Conservation (phyloP, 1,140 invertebrate species). For the Metaphire vulgaris region DNA sequence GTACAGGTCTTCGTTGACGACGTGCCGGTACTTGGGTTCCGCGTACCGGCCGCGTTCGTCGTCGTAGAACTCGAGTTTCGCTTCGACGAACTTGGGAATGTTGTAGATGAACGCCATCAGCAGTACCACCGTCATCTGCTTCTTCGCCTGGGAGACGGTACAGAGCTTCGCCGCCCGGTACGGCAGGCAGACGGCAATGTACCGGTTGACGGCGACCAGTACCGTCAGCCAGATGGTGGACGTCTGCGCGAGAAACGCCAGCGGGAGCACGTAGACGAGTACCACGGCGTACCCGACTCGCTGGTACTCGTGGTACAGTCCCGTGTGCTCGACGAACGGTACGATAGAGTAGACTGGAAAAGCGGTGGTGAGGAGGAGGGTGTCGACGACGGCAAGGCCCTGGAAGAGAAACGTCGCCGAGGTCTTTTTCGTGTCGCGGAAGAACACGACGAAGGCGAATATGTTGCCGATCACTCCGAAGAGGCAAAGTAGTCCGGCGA, state of each 20-base stretch:
- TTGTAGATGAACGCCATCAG: slow-evolving; percentile 20
- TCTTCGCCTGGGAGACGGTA: slow-evolving; percentile 25
- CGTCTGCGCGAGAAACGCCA: slow-evolving; percentile 24
- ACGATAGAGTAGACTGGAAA: slow-evolving; percentile 24
- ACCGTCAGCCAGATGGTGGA: slow-evolving; percentile 30
- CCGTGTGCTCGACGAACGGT: slow-evolving; percentile 13
- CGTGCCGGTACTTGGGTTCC: slow-evolving; percentile 12
- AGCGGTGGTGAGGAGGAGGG: slow-evolving; percentile 6
- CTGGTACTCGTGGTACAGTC: slow-evolving; percentile 3
- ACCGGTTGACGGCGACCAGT: too few species aligned
- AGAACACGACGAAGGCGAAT: slow-evolving; percentile 23
- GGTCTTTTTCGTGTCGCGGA: slow-evolving; percentile 23
- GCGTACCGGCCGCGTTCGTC: neutral
- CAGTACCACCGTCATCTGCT: slow-evolving; percentile 22
- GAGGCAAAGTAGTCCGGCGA: slow-evolving; percentile 18
- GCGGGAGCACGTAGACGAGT: slow-evolving; percentile 7
- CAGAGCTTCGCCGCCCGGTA: slow-evolving; percentile 27
- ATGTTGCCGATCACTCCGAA: slow-evolving; percentile 28
- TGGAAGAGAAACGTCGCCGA: slow-evolving; percentile 29
- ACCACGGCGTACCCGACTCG: neutral
- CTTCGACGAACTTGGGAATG: slow-evolving; percentile 20
- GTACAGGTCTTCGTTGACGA: slow-evolving; percentile 26
- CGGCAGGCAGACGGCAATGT: slow-evolving; percentile 28
- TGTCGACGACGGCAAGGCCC: slow-evolving; percentile 26
- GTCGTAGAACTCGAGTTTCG: neutral